Evolutionary conservation across 1,140 invertebrate species (phyloP).

Genomic region (Subanguina moxae): DNA sequence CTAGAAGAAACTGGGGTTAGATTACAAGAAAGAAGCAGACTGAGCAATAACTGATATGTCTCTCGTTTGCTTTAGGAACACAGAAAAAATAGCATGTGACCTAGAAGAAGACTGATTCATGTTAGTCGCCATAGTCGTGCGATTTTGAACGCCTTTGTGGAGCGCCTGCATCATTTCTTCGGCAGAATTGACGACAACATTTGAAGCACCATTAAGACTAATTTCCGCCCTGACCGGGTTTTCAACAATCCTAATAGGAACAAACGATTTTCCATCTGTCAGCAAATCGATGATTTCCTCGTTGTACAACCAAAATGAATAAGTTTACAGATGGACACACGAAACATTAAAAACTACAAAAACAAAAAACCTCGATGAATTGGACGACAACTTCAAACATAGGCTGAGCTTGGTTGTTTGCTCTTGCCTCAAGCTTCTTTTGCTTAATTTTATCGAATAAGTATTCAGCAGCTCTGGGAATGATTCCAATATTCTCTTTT

Average conservation of each 20-base stretch:
- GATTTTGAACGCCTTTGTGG: conserved; percentile 47
- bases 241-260: conserved; percentile 81
- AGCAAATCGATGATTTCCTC: no score
- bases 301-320: no score
- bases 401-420: conserved; percentile 59
- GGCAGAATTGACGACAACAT: conserved; percentile 62
- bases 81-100: conserved; percentile 87
- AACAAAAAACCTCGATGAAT: conserved; percentile 61
- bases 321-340: conserved; percentile 65
- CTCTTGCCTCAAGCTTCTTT: conserved; percentile 52
- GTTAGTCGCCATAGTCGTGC: conserved; percentile 71
- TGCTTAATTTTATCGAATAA: conserved; percentile 61
- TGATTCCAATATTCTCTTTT: conserved; percentile 54
- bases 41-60: conserved; percentile 16
- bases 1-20: no score
- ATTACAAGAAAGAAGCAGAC: background rate
- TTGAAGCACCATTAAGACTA: conserved; percentile 79
- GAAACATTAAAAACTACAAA: conserved; percentile 48
- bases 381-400: conserved; percentile 63
- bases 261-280: no score
- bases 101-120: conserved; percentile 94
- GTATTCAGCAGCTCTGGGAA: conserved; percentile 62
- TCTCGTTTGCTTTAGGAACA: conserved; percentile 44
- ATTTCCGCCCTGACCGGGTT: conserved; percentile 78
- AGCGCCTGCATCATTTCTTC: conserved; percentile 50